Base-by-base conservation (phyloP, 2,888 invertebrate species). In the Agapostemon virescens region DNA sequence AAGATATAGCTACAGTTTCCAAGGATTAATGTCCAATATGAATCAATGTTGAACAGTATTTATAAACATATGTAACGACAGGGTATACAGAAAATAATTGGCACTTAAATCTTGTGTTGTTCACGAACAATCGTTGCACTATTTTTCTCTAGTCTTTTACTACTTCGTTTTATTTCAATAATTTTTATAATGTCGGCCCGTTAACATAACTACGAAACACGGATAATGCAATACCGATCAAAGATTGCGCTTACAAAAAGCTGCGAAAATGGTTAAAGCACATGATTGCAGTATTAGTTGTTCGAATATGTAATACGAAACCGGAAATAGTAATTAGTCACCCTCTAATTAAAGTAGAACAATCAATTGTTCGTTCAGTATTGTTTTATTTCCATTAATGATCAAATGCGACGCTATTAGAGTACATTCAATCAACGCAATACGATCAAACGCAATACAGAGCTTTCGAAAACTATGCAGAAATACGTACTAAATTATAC, bases 1-100 rank as follows among this genome's bases (percentile, higher is more conserved):
- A 49, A 30, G 67, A 45, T 78, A 55, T 75, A 66, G 36, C 17
- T n/a, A 13, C n/a, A 55, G 17, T 7, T 69, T 69, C 55, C 15
- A 9, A 45, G n/a, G n/a, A 36, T 30, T 76, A 42, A 15, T 42
- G 17, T 55, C 13, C 2, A 30, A 42, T 49, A 40, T 17, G 20
- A 36, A 70, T 15, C 30, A 7, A 23, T 30, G 61, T 33, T 33
- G n/a, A 61, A 33, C 9, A 33, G 17, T 20, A 30, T 33, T 61
- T 49, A n/a, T 3, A 49, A 49, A 49, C 49, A 9, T 2, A 4
- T 49, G n/a, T 49, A 49, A 49, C n/a, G n/a, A n/a, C n/a, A 49
- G n/a, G 11, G 49, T n/a, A 11, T 4, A 49, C 11, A 49, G n/a
- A 23, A 33, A 23, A 15, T 17, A 9, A 42, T 26, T 17, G 20